Conservation (phyloP, 2,797 vertebrate genomes). For the Mus caroli region DNA sequence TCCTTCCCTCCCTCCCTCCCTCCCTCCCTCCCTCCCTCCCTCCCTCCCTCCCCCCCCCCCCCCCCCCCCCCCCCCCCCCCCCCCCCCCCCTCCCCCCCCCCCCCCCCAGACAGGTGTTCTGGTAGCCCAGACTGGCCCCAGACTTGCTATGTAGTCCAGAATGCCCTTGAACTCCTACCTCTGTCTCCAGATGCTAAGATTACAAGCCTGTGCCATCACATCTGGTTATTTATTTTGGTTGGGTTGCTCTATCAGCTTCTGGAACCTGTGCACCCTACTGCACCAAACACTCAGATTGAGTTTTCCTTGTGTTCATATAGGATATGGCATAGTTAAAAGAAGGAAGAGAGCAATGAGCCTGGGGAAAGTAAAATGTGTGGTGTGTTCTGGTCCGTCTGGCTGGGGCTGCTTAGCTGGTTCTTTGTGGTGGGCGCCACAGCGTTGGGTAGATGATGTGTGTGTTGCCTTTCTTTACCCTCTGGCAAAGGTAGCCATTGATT, state of each 20-base stretch:
- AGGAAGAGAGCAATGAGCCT: not conserved
- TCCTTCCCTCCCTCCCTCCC: not conserved
- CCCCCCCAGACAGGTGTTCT: not conserved
- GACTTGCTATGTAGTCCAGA: not conserved
- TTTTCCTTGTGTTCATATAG: slow-evolving; percentile 26
- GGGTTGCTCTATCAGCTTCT: not conserved
- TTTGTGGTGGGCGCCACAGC: slow-evolving; percentile 59
- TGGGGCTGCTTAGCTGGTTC: slow-evolving; percentile 66
- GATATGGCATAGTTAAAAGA: slow-evolving; percentile 11
- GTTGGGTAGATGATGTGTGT: slow-evolving; percentile 65
- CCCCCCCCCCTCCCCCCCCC: not conserved
- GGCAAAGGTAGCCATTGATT: slow-evolving; percentile 79
- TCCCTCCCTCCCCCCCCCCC: not conserved
- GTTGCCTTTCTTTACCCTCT: slow-evolving; percentile 69
- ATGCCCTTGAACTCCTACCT: not conserved
- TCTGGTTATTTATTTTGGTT: not conserved
- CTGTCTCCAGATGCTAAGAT: not conserved
- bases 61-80: not conserved
- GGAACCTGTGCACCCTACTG: not conserved
- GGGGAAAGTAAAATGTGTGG: not conserved
- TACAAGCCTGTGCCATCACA: not conserved
- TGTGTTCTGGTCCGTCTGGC: slow-evolving; percentile 21
- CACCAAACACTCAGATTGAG: not conserved
- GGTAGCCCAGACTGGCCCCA: not conserved
- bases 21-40: not conserved